Evolutionary conservation across 1,140 invertebrate genomes (phyloP).

Genomic region (Stenopsyche tienmushanensis): DNA sequence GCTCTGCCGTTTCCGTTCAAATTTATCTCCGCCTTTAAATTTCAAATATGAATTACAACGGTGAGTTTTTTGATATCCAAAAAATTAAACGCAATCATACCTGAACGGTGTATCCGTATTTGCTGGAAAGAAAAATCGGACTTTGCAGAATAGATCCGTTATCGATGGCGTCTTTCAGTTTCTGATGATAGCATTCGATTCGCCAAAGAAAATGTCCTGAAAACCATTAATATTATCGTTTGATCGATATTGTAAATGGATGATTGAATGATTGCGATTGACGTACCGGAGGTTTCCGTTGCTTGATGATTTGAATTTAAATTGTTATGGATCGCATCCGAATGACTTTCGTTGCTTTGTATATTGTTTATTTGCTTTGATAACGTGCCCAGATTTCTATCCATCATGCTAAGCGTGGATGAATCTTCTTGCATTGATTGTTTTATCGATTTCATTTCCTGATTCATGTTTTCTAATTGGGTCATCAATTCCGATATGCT

Average conservation of each 20-base stretch:
- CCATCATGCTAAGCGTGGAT: constrained; percentile 14
- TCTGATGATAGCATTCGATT: constrained; percentile 63
- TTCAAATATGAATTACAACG: neutral
- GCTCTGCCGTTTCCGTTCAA: constrained; percentile 72
- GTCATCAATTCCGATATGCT: constrained; percentile 14
- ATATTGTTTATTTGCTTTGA: neutral
- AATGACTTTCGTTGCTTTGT: neutral
- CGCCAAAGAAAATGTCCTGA: constrained; percentile 68
- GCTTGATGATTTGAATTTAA: too few species aligned
- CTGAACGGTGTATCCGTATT: constrained; percentile 70
- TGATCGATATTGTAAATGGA: too few species aligned
- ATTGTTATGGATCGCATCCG: too few species aligned
- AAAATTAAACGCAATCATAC: constrained; percentile 47
- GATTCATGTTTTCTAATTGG: constrained; percentile 28
- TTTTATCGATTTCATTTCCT: constrained; percentile 29
- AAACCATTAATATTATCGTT: neutral
- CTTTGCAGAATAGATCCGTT: constrained; percentile 62
- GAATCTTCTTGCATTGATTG: constrained; percentile 30
- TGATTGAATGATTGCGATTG: neutral
- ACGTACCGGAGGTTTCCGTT: neutral
- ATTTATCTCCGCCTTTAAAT: constrained; percentile 61
- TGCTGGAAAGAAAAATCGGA: constrained; percentile 65
- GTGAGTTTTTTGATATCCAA: neutral
- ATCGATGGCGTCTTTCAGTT: constrained; percentile 65
- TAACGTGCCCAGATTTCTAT: constrained; percentile 26